These are phyloP conservation scores for Anagyrus pseudococci DNA, from an alignment of 2,888 invertebrate species.

Conservation along the genomic window DNA sequence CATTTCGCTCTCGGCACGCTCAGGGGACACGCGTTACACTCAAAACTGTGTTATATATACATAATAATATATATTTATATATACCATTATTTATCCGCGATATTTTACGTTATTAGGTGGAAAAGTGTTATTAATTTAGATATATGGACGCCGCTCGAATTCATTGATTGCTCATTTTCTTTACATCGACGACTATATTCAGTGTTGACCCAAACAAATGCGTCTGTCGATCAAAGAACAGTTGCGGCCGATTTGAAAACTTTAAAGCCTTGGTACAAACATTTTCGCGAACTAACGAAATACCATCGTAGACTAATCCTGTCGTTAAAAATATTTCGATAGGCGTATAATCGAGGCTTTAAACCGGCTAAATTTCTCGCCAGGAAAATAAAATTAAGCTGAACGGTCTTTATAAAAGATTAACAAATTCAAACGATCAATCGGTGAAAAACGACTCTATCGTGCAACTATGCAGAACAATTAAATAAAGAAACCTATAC, in stretches of 20 bases:
- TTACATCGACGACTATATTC: background rate
- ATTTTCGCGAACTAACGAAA: too few species aligned
- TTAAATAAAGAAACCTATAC: background rate
- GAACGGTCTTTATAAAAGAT: background rate
- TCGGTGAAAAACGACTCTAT: background rate
- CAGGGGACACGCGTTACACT: background rate
- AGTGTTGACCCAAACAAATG: background rate
- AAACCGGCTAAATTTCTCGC: background rate
- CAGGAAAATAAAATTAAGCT: background rate
- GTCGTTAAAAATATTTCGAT: too few species aligned
- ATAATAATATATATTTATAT: slow-evolving; percentile 27
- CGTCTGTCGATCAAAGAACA: too few species aligned
- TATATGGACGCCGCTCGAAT: slow-evolving; percentile 33
- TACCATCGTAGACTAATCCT: too few species aligned
- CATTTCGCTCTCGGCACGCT: too few species aligned
- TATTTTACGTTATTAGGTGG: slow-evolving; percentile 29
- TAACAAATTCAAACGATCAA: background rate
- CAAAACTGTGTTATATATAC: too few species aligned
- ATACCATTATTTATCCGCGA: slow-evolving; percentile 33
- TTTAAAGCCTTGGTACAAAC: background rate
- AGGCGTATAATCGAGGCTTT: too few species aligned
- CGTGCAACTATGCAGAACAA: too few species aligned
- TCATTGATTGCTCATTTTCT: background rate
- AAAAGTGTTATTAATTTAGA: slow-evolving; percentile 34
- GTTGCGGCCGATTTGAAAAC: too few species aligned